Evolutionary conservation across 2,888 invertebrate genomes (phyloP).

Genomic region (Mesorhabditis belari): DNA sequence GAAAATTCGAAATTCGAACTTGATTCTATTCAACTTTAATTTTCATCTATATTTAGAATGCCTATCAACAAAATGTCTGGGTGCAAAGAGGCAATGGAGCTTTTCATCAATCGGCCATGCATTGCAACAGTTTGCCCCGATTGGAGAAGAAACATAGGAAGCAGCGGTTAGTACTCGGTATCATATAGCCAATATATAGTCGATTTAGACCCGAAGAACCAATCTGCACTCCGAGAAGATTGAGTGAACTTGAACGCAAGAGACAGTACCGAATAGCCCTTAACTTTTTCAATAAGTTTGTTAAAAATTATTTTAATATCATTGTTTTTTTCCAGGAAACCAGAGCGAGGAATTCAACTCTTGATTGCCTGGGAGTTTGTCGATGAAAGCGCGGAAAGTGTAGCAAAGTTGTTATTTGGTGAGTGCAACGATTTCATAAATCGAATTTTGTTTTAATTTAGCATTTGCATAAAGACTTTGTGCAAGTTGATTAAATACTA

Average conservation of each 20-base stretch:
- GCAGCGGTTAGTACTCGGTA: conserved; percentile 7
- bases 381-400: conserved; percentile 85
- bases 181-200: neutral
- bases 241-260: conserved; percentile 44
- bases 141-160: conserved; percentile 20
- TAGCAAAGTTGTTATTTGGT: conserved; percentile 62
- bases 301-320: conserved; percentile 7
- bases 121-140: conserved; percentile 32
- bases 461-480: too few species aligned
- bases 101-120: conserved; percentile 17
- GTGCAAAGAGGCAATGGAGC: conserved; percentile 26
- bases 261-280: conserved; percentile 94
- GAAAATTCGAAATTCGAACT: neutral
- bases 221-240: neutral
- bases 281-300: conserved; percentile 73
- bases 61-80: conserved; percentile 20
- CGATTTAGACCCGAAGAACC: neutral
- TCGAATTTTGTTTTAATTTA: too few species aligned
- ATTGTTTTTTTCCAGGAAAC: conserved; percentile 58
- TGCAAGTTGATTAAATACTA: conserved; percentile 61
- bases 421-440: neutral
- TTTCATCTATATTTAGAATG: conserved; percentile 55
- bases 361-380: conserved; percentile 87
- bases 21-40: neutral
- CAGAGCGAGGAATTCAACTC: conserved; percentile 88